Percentiles rank a stretch among this genome's conserved stretches.
phyloP scores from a whole-genome alignment of 2,888 invertebrate species.

The Philaethria dido region DNA sequence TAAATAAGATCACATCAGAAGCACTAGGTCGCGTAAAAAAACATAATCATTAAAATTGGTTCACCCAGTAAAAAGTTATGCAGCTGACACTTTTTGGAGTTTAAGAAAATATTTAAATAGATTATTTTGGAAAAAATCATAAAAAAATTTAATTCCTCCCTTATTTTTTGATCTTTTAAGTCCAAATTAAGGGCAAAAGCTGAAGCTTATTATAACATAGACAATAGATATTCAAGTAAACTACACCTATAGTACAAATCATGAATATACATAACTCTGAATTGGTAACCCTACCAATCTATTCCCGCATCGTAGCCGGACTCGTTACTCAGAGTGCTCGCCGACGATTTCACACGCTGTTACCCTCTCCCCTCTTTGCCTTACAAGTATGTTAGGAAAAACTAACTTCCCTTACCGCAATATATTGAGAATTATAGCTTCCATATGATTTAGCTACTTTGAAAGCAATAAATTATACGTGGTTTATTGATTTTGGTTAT shows the following conservation, averaged over 20 bases:
- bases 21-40: no score
- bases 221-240: no score
- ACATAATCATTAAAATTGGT: no score
- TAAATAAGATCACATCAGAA: no score
- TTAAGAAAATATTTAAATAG: no score
- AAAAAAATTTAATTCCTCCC: no score
- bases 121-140: no score
- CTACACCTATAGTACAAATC: background rate
- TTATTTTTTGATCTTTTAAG: no score
- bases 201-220: no score
- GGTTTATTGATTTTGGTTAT: background rate
- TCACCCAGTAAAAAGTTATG: no score
- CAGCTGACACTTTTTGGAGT: no score
- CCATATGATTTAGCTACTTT: background rate
- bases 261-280: background rate
- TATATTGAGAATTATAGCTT: conserved; percentile 22
- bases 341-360: conserved; percentile 34
- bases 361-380: conserved; percentile 26
- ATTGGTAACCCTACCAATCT: conserved; percentile 8
- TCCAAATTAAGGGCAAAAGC: no score
- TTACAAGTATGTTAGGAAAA: conserved; percentile 17
- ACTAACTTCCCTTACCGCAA: conserved; percentile 18
- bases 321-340: conserved; percentile 35
- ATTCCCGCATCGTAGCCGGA: conserved; percentile 20
- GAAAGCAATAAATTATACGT: background rate